Conservation (phyloP, 2,797 vertebrate genomes). For the Centroberyx gerrardi region DNA sequence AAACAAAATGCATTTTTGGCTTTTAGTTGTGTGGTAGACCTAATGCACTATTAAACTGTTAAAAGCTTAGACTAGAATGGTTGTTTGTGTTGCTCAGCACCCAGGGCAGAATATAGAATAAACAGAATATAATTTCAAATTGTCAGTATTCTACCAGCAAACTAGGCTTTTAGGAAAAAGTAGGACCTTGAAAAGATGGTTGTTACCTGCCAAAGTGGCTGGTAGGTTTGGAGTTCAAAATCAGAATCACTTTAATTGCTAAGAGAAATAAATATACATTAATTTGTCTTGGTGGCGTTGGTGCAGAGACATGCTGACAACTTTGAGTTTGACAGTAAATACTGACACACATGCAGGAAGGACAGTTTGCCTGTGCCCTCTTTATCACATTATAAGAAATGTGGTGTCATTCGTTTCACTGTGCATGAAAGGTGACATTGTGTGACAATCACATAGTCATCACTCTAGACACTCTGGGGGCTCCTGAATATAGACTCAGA, state of each 20-base stretch:
- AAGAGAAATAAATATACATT: too few species aligned
- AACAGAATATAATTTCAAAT: too few species aligned
- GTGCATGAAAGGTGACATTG: background rate
- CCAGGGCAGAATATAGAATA: background rate
- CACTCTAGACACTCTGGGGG: background rate
- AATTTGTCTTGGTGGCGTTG: background rate
- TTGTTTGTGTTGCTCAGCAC: background rate
- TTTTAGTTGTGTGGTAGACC: background rate
- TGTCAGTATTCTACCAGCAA: background rate
- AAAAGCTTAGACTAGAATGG: background rate
- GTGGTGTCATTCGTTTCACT: background rate
- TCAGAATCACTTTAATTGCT: too few species aligned
- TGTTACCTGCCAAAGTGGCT: background rate
- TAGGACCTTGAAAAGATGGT: background rate
- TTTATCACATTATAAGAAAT: constrained; percentile 16
- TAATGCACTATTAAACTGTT: constrained; percentile 17
- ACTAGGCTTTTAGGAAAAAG: too few species aligned
- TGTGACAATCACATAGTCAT: constrained; percentile 7
- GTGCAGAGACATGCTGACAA: background rate
- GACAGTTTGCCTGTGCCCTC: background rate
- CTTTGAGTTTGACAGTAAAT: background rate
- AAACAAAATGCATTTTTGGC: constrained; percentile 7
- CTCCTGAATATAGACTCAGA: background rate
- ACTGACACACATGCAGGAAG: background rate
- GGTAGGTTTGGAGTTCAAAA: background rate